Evolutionary conservation across 2,797 vertebrate species (phyloP).

Genomic region (Margarornis squamiger): DNA sequence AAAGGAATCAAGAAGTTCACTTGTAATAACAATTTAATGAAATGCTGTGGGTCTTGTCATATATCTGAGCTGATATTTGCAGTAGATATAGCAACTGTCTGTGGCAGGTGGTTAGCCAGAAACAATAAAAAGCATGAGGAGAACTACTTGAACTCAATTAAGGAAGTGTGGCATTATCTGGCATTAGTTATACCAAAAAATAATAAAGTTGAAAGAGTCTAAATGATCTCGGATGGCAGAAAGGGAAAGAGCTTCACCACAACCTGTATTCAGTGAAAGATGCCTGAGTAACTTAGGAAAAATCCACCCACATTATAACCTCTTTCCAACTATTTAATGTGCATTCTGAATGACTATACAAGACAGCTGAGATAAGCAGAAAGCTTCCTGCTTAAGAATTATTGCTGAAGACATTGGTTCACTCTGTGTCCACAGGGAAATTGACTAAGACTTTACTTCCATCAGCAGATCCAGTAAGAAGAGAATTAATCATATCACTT

Average conservation of each 20-base stretch:
- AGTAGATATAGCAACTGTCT: background rate
- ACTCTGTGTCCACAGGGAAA: conserved; percentile 5
- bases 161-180: conserved; percentile 5
- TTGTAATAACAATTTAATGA: background rate
- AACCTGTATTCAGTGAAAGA: background rate
- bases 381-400: conserved; percentile 59
- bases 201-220: background rate
- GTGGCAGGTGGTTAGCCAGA: background rate
- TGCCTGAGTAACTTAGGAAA: conserved; percentile 14
- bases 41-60: background rate
- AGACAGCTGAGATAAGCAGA: conserved; percentile 64
- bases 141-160: background rate
- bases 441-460: conserved; percentile 59
- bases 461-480: conserved; percentile 60
- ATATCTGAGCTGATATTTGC: background rate
- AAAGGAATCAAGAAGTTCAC: background rate
- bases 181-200: background rate
- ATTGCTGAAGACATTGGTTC: conserved; percentile 34
- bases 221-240: background rate
- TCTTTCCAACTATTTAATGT: conserved; percentile 48
- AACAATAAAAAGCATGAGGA: background rate
- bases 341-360: conserved; percentile 21
- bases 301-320: conserved; percentile 6
- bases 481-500: conserved; percentile 62
- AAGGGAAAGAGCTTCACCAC: background rate